phyloP scores from a whole-genome alignment of 1,140 invertebrate species.

The Drosophila lacertosa region DNA sequence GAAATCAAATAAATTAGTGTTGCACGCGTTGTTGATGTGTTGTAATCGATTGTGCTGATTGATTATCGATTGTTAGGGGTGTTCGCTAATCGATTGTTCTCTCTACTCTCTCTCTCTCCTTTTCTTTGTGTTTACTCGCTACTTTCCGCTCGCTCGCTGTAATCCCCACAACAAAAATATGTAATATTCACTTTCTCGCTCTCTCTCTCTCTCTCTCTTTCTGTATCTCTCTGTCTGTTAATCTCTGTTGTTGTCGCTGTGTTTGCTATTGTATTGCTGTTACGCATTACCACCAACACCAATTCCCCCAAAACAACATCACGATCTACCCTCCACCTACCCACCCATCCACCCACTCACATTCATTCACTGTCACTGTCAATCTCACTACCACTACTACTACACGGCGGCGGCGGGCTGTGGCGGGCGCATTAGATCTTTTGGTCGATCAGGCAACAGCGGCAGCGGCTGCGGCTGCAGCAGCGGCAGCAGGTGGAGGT shows the following conservation, averaged over 20 bases:
- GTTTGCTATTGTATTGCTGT: conserved; percentile 59
- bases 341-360: neutral
- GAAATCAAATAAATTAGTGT: conserved; percentile 63
- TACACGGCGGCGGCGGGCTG: conserved; percentile 29
- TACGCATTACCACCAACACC: conserved; percentile 20
- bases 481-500: conserved; percentile 42
- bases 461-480: conserved; percentile 66
- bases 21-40: conserved; percentile 73
- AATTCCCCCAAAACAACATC: no score
- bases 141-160: conserved; percentile 69
- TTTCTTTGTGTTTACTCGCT: conserved; percentile 32
- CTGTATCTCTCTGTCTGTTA: no score
- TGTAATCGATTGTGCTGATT: conserved; percentile 46
- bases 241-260: conserved; percentile 36
- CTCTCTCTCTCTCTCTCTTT: conserved; percentile 27
- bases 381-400: conserved; percentile 3
- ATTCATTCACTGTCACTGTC: conserved; percentile 11
- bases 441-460: conserved; percentile 78
- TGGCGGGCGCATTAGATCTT: conserved; percentile 62
- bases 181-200: conserved; percentile 42
- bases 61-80: conserved; percentile 49
- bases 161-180: conserved; percentile 17
- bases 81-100: conserved; percentile 75
- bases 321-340: no score
- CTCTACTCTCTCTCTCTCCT: conserved; percentile 45